Evolutionary conservation across 2,113 vertebrate genomes (phyloP).

Genomic region (Lophius piscatorius): DNA sequence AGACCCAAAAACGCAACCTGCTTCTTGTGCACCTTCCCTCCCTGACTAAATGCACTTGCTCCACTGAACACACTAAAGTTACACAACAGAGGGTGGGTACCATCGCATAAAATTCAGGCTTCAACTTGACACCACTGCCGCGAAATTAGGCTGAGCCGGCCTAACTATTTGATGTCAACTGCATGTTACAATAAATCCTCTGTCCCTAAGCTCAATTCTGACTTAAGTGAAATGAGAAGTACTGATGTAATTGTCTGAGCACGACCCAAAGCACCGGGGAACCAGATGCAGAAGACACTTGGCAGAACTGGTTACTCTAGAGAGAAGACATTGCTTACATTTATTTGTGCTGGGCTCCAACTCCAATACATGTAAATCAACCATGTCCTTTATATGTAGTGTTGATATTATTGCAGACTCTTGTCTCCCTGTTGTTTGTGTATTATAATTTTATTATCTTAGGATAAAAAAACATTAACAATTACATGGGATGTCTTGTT

Average conservation of each 20-base stretch:
- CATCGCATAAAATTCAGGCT: constrained; percentile 2
- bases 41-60: not conserved
- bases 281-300: constrained; percentile 61
- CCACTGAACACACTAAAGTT: too few species aligned
- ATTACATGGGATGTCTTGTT: constrained; percentile 86
- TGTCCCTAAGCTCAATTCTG: constrained; percentile 27
- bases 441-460: constrained; percentile 87
- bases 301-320: constrained; percentile 60
- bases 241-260: constrained; percentile 52
- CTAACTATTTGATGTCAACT: not conserved
- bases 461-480: constrained; percentile 85
- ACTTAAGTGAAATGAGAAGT: too few species aligned
- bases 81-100: too few species aligned
- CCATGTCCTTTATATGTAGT: constrained; percentile 79
- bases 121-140: not conserved
- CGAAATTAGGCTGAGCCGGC: too few species aligned
- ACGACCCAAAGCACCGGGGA: constrained; percentile 65
- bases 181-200: constrained; percentile 4
- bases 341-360: constrained; percentile 82
- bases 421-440: constrained; percentile 81
- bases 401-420: constrained; percentile 82
- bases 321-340: constrained; percentile 81
- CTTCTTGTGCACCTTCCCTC: constrained; percentile 15
- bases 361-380: constrained; percentile 81
- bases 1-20: constrained; percentile 19